Evolutionary conservation across 2,888 invertebrate species (phyloP), one percentile per base, ranked within the genome.

Genomic region (Schrankia costaestrigalis): DNA sequence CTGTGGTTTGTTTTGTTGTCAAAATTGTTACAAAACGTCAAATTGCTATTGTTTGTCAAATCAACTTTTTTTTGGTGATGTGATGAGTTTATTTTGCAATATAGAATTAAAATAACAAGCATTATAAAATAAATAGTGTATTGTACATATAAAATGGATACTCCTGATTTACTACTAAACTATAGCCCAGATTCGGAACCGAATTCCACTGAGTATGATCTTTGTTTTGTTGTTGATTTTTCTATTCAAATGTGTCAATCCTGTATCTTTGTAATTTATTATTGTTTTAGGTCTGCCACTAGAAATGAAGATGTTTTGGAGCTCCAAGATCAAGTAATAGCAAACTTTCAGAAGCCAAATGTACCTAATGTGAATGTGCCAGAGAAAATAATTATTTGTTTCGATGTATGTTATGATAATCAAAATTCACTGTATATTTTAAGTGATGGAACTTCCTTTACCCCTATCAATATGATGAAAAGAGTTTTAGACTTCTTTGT

Each of bases 391-490:
- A 78, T 93, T 12, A 73, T 93, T 31, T 90, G 92, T 39, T 71
- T 93, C 38, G 93, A 93, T 66, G 73, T 90, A 7, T 90, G 90
- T 27, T 82, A 85, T 50, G 91, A 92, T 55, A 86, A 85, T 37
- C 78, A 88, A 33, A 89, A 74, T 41, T 89, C 91, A 0, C 65
- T 88, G 2, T 93, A 72, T 45, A 66, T 74, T 45, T 62, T 90
- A 0, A 87, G 83, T 1, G 89, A 90, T 56, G 90, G 90, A 1
- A 85, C 89, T 2, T 89, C 83, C 15, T 90, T 87, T 40, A 74
- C 89, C 7, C 89, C 91, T 0, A 70, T 92, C 5, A 86, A 86
- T 42, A 91, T 93, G 90, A 74, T 93, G 35, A 92, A 91, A 69
- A 80, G 90, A 31, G 89, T 90, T 1, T 60, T 92, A 1, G 90